Evolutionary conservation across 2,113 vertebrate species (phyloP).

Genomic region (Dromiciops gliroides): DNA sequence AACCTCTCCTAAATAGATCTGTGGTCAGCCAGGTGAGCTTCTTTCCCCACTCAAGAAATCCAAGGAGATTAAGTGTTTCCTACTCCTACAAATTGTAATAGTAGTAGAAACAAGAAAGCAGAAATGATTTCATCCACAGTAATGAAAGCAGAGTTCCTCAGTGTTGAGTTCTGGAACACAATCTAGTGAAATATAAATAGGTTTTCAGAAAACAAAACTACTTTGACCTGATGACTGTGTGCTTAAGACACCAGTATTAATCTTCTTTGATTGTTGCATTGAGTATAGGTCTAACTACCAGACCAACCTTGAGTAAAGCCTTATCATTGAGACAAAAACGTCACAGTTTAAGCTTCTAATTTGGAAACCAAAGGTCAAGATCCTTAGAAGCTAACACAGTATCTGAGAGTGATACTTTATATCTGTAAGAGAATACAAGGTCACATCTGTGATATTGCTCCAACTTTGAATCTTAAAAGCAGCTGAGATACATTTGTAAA

Average conservation of each 20-base stretch:
- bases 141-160: neutral
- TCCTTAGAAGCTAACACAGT: neutral
- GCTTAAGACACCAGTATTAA: neutral
- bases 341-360: neutral
- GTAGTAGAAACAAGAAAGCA: constrained; percentile 17
- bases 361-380: constrained; percentile 2
- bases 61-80: neutral
- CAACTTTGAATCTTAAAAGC: neutral
- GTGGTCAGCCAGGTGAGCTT: neutral
- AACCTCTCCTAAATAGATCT: neutral
- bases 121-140: constrained; percentile 1
- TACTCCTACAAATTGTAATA: constrained; percentile 8
- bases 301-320: neutral
- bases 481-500: neutral
- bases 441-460: neutral
- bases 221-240: neutral
- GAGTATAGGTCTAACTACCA: neutral
- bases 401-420: neutral
- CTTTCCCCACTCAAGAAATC: neutral
- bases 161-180: neutral
- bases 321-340: constrained; percentile 3
- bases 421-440: neutral
- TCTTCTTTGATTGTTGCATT: neutral
- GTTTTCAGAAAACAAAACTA: neutral
- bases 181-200: neutral